Base-by-base conservation (phyloP, 2,113 vertebrate species). In the Poecilia latipinna region DNA sequence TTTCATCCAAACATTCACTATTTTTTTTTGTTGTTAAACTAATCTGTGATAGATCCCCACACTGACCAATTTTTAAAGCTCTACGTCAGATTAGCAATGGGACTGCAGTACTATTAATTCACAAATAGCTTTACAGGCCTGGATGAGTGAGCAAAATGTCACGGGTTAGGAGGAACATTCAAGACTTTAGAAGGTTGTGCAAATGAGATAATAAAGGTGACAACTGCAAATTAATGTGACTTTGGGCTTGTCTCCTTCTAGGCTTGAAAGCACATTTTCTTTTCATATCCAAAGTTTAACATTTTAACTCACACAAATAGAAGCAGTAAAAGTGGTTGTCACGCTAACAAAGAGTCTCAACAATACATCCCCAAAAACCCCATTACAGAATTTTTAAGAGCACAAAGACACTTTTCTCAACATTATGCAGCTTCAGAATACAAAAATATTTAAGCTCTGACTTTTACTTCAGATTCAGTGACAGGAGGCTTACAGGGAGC, bases 391-490 rank as follows among this genome's bases (percentile, higher is more conserved):
- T 2, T 12, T 39, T 26, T 12, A 31, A 7, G 28, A n/a, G 24
- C 22, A n/a, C 37, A 39, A 65, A 65, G 10, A 5, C 11, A 2
- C 1, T 85, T 83, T 83, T 78, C 70, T 64, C 65, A 44, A 48
- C 78, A 80, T 31, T 29, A 54, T 24, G 26, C 62, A 68, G 32
- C 44, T 79, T 82, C 81, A 63, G 65, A 33, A 60, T 68, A 63
- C 17, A 31, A 82, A 81, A 64, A 37, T 39, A 54, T 35, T 29
- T 4, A 2, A 68, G 75, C 29, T 83, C 48, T 44, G 64, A 63
- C 67, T 83, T 88, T 71, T 79, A 80, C 77, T 88, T 79, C 48
- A 80, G 70, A 60, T 7, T 29, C 60, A 31, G 57, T 37, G 74
- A 54, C 8, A 74, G 63, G 28, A 82, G 65, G 64, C 82, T 82